phyloP scores from a whole-genome alignment of 2,797 vertebrate species.

The Clarias fuscus region DNA sequence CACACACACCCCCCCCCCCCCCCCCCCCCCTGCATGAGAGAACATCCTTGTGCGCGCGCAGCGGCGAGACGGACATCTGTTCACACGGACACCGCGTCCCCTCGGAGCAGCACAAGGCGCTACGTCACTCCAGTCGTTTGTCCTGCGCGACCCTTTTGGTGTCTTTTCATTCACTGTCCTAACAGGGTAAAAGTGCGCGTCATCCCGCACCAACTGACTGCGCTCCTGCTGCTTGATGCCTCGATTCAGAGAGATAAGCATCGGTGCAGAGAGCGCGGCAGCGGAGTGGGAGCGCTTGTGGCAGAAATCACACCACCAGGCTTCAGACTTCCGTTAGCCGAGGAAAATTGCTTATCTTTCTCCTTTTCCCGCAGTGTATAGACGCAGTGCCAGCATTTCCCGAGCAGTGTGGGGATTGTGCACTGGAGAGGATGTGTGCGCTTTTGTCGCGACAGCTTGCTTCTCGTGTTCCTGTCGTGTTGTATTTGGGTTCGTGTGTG shows the following conservation, averaged over 20 bases:
- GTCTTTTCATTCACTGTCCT: neutral
- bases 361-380: constrained; percentile 69
- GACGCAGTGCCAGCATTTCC: constrained; percentile 71
- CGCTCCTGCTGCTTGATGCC: constrained; percentile 45
- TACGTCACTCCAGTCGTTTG: constrained; percentile 70
- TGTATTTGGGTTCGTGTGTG: neutral
- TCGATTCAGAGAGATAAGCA: constrained; percentile 29
- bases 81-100: constrained; percentile 60
- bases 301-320: neutral
- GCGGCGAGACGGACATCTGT: constrained; percentile 73
- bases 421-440: neutral
- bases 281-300: neutral
- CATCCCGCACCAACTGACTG: constrained; percentile 21
- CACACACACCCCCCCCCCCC: neutral
- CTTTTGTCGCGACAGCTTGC: neutral
- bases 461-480: constrained; percentile 3
- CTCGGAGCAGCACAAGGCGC: constrained; percentile 66
- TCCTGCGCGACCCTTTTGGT: constrained; percentile 52
- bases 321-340: neutral
- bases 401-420: neutral
- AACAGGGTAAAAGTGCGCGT: constrained; percentile 10
- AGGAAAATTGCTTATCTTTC: constrained; percentile 38
- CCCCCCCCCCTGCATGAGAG: constrained; percentile 55
- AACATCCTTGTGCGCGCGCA: constrained; percentile 60
- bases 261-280: neutral